Conservation (phyloP, 2,113 vertebrate genomes). For the Acrocephalus arundinaceus region DNA sequence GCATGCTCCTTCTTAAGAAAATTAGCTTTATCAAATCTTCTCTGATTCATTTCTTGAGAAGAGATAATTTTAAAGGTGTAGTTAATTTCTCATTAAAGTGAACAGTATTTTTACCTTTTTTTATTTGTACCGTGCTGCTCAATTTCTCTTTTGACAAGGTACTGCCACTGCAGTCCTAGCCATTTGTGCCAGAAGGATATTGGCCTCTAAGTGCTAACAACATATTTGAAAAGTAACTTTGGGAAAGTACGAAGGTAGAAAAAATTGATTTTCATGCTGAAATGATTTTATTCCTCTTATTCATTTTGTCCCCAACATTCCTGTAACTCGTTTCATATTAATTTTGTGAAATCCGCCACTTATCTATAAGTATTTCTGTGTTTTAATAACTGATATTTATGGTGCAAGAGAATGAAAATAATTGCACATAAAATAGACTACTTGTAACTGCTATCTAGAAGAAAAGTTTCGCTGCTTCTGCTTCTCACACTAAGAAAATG, state of each 20-base stretch:
- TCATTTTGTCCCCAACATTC: not conserved
- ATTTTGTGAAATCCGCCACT: not conserved
- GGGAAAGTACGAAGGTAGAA: not conserved
- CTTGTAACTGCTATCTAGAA: not conserved
- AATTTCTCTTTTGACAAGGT: not conserved
- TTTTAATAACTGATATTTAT: not conserved
- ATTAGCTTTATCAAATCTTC: not conserved
- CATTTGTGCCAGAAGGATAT: not conserved
- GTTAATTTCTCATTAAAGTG: not conserved
- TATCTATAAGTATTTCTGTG: not conserved
- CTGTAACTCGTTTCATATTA: not conserved
- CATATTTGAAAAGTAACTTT: not conserved
- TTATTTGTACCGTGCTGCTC: not conserved
- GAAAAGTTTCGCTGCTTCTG: not conserved
- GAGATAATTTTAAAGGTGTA: not conserved
- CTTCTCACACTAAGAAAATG: not conserved
- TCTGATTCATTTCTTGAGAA: not conserved
- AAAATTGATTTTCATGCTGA: not conserved
- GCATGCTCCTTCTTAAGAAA: not conserved
- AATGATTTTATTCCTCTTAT: not conserved
- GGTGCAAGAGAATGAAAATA: not conserved
- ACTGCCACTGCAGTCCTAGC: not conserved
- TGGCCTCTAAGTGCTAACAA: not conserved
- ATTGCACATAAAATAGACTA: not conserved
- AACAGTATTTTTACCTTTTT: not conserved